Evolutionary conservation across 2,797 vertebrate species (phyloP), one percentile per base, ranked within the genome.

Genomic region (Poeciliopsis paucimaculata): DNA sequence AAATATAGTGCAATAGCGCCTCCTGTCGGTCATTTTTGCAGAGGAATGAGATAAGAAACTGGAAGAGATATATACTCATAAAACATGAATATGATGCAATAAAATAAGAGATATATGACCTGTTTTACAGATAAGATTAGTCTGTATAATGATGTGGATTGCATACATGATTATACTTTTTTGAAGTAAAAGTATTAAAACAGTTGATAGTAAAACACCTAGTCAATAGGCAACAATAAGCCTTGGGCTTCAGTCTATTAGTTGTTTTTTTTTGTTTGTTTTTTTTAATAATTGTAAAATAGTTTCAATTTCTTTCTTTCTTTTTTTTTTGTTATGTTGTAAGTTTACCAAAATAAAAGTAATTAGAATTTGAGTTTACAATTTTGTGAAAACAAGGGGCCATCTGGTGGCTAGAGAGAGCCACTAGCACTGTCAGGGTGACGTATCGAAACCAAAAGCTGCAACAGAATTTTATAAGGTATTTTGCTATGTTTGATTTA

Each of bases 1-100:
- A 18, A 7, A 57, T 76, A 62, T 75, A 62, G 70, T 47, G 28
- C 86, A 76, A 87, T 55, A 51, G 81, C 62, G 77, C 90, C 87
- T 47, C 36, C 94, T 94, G 90, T 10, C n/a, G 26, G 80, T 36
- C 45, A 26, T 12, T 26, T 15, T 72, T 23, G 10, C 10, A 23
- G 36, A 36, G 18, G 8, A 20, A 8, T 7, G 7, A 23, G 20
- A 10, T 66, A 2, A 68, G 39, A 15, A 68, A 43, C 10, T 68
- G 39, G 20, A 43, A 66, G 20, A 60, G 31, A 62, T 9, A 34
- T 18, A 62, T 34, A 18, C 12, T 28, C 28, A 62, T 34, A 31
- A 20, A 39, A 16, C n/a, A 8, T 31, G 15, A 36, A 66, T 36
- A 20, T 66, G 10, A 57, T 28, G 53, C 3, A 23, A 39, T 34